Base-by-base conservation (phyloP, 2,113 vertebrate species). In the Calcarius ornatus region DNA sequence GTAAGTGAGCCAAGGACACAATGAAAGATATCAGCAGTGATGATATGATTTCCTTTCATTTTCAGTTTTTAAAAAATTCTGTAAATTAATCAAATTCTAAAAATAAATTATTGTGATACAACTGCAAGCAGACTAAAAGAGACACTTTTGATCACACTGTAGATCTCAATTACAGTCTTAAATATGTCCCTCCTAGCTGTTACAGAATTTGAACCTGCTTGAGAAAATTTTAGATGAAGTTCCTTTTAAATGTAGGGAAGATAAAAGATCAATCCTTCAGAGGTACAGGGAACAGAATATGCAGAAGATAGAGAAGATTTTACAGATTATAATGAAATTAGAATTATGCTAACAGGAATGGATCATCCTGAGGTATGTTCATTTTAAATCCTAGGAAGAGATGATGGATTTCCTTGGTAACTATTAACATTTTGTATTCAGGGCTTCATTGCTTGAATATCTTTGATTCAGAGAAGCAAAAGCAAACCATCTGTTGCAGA, bases 21-120 rank as follows among this genome's bases (percentile, higher is more conserved):
- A 63, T 54, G 22, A 92, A 94, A 92, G 85, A 70, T 78, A 89
- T 9, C 43, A 92, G 60, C 51, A 95, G 53, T 90, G 81, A 64
- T 95, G 92, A 88, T 75, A 92, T 73, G 10, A 68, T 96, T 94
- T 96, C 71, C 87, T 96, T 96, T 93, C 73, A 53, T 77, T 93
- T 88, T 91, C 50, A 35, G 43, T 66, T 96, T 3, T 1, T 38
- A 88, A 78, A 92, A 84, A 69, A 43, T 31, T 96, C 64, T 45
- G 17, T 79, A 57, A 80, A 87, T 81, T 50, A 95, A 95, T 86
- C 88, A 83, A 96, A 87, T 63, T 86, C 31, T 71, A 37, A 71
- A 91, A 86, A 42, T 10, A 70, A 77, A 47, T 73, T 73, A n/a
- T 35, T 21, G 5, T 30, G 63, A 54, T 57, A 56, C 10, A 68